phyloP scores from a whole-genome alignment of 2,113 vertebrate species.

The Alligator sinensis region DNA sequence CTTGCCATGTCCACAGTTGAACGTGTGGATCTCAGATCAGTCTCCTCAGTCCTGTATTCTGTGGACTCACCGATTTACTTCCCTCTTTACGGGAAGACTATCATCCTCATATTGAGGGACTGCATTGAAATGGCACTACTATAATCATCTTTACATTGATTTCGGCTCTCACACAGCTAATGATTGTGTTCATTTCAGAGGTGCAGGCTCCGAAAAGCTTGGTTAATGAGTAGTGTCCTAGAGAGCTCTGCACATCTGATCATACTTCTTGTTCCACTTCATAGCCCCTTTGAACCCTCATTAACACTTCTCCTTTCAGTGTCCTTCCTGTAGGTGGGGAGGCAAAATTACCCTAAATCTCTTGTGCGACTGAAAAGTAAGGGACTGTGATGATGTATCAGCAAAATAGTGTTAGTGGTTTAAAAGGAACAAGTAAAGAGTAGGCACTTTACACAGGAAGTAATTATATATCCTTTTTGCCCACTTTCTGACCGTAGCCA shows the following conservation, averaged over 20 bases:
- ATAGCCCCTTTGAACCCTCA: not conserved
- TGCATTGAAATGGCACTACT: not conserved
- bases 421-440: no score
- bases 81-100: no score
- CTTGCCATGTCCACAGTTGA: no score
- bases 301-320: not conserved
- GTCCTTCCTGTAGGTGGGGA: not conserved
- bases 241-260: not conserved
- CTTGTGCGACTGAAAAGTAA: no score
- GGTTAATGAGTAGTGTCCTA: not conserved
- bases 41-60: no score
- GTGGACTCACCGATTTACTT: no score
- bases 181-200: not conserved
- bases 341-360: accelerated
- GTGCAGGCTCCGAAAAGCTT: not conserved
- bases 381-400: accelerated
- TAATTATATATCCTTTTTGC: not conserved
- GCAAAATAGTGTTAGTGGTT: not conserved
- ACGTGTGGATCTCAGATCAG: no score
- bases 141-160: not conserved
- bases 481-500: no score
- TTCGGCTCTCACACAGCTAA: not conserved
- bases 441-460: not conserved
- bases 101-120: not conserved
- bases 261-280: not conserved